Evolutionary conservation across 2,113 vertebrate species (phyloP).

Genomic region (pig (Sus scrofa)): DNA sequence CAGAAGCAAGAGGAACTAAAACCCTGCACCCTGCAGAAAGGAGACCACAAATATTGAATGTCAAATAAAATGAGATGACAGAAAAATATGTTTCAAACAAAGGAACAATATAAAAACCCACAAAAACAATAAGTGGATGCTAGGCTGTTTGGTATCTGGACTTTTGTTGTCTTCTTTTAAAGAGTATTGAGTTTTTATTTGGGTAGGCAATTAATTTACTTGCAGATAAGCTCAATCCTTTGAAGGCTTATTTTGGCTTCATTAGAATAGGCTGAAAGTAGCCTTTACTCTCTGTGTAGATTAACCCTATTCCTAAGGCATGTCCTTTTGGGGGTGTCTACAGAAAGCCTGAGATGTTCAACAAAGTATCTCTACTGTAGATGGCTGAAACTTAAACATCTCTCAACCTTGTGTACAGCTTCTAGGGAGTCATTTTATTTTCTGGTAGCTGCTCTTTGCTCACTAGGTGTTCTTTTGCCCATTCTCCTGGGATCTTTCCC

Average conservation of each 20-base stretch:
- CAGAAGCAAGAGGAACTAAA: too few relatives aligned
- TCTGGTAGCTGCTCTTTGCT: background rate
- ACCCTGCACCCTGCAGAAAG: too few relatives aligned
- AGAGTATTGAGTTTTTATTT: background rate
- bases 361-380: background rate
- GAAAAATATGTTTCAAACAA: too few relatives aligned
- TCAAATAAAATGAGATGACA: too few relatives aligned
- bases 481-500: background rate
- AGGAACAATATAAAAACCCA: too few relatives aligned
- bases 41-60: too few relatives aligned
- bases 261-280: background rate
- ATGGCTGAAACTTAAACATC: background rate
- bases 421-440: background rate
- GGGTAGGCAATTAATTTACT: slow-evolving; percentile 3
- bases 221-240: slow-evolving; percentile 7
- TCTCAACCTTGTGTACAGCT: background rate
- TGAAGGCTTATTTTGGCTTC: slow-evolving; percentile 26
- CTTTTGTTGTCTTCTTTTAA: slow-evolving; percentile 39
- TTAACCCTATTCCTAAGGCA: background rate
- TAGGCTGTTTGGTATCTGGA: background rate
- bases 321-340: background rate
- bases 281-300: background rate
- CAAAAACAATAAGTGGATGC: background rate
- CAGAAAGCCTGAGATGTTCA: background rate
- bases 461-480: background rate